These are phyloP conservation scores for Notospermus geniculatus DNA, from an alignment of 1,140 invertebrate species.

Conservation along the genomic window DNA sequence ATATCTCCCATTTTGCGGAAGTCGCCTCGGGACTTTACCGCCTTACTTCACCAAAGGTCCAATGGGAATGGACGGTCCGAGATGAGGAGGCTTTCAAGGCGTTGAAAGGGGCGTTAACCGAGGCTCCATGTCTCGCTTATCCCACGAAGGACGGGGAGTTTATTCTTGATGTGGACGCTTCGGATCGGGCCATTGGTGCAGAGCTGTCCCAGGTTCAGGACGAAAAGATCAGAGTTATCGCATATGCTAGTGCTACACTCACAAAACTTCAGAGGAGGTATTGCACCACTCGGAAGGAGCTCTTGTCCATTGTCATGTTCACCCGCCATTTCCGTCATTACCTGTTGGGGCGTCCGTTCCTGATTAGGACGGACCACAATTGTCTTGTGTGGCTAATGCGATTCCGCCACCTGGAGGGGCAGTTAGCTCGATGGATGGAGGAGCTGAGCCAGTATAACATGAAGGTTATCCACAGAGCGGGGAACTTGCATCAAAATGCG, in stretches of 20 bases:
- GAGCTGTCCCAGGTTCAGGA: slow-evolving; percentile 37
- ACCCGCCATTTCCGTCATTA: slow-evolving; percentile 18
- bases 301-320: slow-evolving; percentile 18
- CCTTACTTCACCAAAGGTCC: not conserved
- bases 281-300: slow-evolving; percentile 13
- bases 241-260: slow-evolving; percentile 5
- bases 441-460: slow-evolving; percentile 21
- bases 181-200: slow-evolving; percentile 29
- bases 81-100: too few relatives aligned
- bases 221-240: slow-evolving; percentile 26
- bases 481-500: slow-evolving; percentile 19
- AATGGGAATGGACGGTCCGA: too few relatives aligned
- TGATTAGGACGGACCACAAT: slow-evolving; percentile 17
- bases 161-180: slow-evolving; percentile 34
- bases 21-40: slow-evolving; percentile 20
- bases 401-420: too few relatives aligned
- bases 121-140: too few relatives aligned
- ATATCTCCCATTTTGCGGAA: slow-evolving; percentile 23
- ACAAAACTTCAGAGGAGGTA: not conserved
- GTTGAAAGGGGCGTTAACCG: too few relatives aligned
- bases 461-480: slow-evolving; percentile 16
- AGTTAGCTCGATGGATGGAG: too few relatives aligned
- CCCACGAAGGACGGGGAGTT: slow-evolving; percentile 8
- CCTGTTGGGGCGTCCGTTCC: slow-evolving; percentile 6
- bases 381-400: slow-evolving; percentile 17